Evolutionary conservation across 2,888 invertebrate genomes (phyloP), one percentile per base, ranked within the genome.

Genomic region (Portevinia maculata): DNA sequence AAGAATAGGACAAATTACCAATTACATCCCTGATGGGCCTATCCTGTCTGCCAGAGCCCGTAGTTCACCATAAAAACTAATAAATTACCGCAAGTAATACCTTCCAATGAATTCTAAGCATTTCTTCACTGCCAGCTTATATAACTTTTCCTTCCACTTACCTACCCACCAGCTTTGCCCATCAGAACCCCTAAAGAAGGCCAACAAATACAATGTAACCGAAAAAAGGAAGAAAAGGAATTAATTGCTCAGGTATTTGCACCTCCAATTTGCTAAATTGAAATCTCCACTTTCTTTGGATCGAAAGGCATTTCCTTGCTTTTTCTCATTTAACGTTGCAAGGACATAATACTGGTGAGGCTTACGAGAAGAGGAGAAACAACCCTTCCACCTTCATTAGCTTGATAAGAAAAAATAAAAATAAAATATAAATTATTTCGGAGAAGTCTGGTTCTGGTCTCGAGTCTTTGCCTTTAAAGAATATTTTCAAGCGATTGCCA

Each of bases 171-270:
- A 57, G 24, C 28, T 17, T 17, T 8, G 24, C 4, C 30, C 17
- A 9, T 8, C 15, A 53, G 4, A 1, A 7, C 6, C 3, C 4
- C 41, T 0, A 28, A 64, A 41, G 48, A 21, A 21, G 46, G 55
- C 13, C 19, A 9, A 21, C 4, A 41, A 17, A 46, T 3, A 13
- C 41, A 24, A 17, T 44, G n/a, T 48, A 59, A 52, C 34, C 30
- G 41, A 44, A 67, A 53, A 48, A 62, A 55, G 53, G 67, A 57
- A 64, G 52, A 75, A 62, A 79, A 79, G 69, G 69, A 79, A 81
- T 81, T 75, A 81, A 81, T 75, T 75, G 79, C 75, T 64, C 48
- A 75, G 69, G 75, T 75, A 81, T 75, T 75, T 81, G 79, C 79
- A 75, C 69, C 79, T 70, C 44, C 69, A 81, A 81, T 81, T 81